Evolutionary conservation across 2,888 invertebrate genomes (phyloP).

Genomic region (Lamellibrachia columna): DNA sequence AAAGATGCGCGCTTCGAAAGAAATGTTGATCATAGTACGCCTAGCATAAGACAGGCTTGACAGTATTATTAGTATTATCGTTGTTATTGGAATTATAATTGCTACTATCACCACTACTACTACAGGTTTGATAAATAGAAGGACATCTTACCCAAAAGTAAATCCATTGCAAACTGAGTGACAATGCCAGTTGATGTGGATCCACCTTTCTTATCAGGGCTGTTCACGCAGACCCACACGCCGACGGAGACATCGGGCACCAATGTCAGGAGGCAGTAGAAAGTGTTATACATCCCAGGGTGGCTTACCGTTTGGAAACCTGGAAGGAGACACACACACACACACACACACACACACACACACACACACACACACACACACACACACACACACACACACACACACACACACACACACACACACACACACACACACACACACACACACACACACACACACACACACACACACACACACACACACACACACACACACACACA

Average conservation of each 20-base stretch:
- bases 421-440: too few relatives aligned
- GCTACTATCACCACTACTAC: not conserved
- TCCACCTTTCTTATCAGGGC: conserved; percentile 18
- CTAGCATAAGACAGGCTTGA: too few relatives aligned
- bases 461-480: too few relatives aligned
- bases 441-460: too few relatives aligned
- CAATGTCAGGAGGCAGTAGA: conserved; percentile 25
- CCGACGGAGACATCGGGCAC: conserved; percentile 25
- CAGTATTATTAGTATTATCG: too few relatives aligned
- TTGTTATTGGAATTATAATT: not conserved
- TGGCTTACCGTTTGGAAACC: conserved; percentile 18
- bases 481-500: too few relatives aligned
- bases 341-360: too few relatives aligned
- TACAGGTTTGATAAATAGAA: not conserved
- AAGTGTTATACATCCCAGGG: conserved; percentile 27
- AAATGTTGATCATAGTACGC: too few relatives aligned
- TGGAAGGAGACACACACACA: not conserved
- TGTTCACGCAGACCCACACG: conserved; percentile 28
- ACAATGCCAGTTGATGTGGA: not conserved
- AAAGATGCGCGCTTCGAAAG: too few relatives aligned
- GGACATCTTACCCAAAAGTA: not conserved
- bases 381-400: too few relatives aligned
- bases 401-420: too few relatives aligned
- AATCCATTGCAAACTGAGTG: conserved; percentile 24
- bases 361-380: too few relatives aligned